Evolutionary conservation across 1,140 invertebrate species (phyloP), one percentile per base, ranked within the genome.

Genomic region (Diabrotica virgifera): DNA sequence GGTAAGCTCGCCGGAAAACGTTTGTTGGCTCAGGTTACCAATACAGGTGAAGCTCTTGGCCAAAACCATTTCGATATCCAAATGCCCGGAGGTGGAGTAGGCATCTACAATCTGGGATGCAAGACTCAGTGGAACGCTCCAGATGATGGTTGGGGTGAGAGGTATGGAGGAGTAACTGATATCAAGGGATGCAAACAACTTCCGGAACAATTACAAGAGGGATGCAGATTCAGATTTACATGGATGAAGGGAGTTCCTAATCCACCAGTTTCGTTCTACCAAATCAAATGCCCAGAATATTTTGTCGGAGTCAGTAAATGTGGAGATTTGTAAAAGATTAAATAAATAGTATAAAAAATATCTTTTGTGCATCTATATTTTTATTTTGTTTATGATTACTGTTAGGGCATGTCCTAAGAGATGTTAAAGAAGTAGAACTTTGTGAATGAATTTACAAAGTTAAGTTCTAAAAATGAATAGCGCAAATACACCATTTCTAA

Each of bases 11-110:
- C 56, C 5, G 68, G 64, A 9, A 69, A 63, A 61, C 68, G 36
- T 11, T 24, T 69, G 36, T 6, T 69, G 6, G 61, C 63, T 6
- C 68, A 69, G 57, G 62, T 63, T 7, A 54, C 64, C 35, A 66
- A 70, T 37, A 67, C 68, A 38, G 65, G 68, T 4, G 53, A 52
- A 5, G 65, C 64, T 50, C 59, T 70, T 36, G 65, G 59, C 53
- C 11, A 40, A 9, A 70, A 70, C 52, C 68, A 70, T 7, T 70
- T 70, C 40, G 68, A 70, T 51, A 64, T 70, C 46, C 59, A 57
- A 55, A 61, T 70, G 40, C 68, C 68, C 40, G 68, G 65, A 52
- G 54, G 68, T 61, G 64, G 61, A 9, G 37, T 62, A 11, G 53
- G 52, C 4, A 5, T 36, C 6, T 36, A 36, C 14, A 60, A n/a